A percentile compares a stretch with the other conserved stretches of the same genome.
phyloP scores from a whole-genome alignment of 1,140 invertebrate species.

The Temnothorax curvispinosus region DNA sequence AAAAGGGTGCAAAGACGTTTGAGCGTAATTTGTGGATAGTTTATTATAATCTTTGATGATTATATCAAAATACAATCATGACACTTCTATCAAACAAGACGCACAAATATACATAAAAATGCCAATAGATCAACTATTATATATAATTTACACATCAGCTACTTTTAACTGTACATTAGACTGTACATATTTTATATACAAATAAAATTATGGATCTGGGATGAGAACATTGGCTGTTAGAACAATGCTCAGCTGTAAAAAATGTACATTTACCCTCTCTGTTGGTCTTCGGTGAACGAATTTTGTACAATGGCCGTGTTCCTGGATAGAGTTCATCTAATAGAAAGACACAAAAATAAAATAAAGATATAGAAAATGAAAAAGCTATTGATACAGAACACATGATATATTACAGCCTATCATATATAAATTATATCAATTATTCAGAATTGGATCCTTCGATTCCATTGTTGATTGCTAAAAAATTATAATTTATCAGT shows the following conservation, averaged over 20 bases:
- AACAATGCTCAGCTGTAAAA: conserved; percentile 60
- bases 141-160: not conserved
- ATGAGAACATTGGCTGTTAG: conserved; percentile 27
- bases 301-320: conserved; percentile 86
- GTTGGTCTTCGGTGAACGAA: conserved; percentile 85
- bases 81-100: not conserved
- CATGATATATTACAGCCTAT: conserved; percentile 56
- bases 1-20: conserved; percentile 21
- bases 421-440: conserved; percentile 46
- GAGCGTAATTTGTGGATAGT: conserved; percentile 24
- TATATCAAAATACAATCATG: not conserved
- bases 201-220: conserved; percentile 16
- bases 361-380: conserved; percentile 68
- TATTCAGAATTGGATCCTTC: not conserved
- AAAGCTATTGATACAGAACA: conserved; percentile 4
- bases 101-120: not conserved
- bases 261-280: conserved; percentile 86
- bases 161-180: conserved; percentile 31
- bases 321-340: conserved; percentile 86
- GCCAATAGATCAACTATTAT: not conserved
- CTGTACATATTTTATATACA: conserved; percentile 51
- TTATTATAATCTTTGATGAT: conserved; percentile 16
- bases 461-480: not conserved
- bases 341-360: conserved; percentile 76
- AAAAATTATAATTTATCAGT: conserved; percentile 21